A percentile compares a stretch with the other conserved stretches of the same genome.
phyloP scores from a whole-genome alignment of 2,797 vertebrate species.

The Nyctibius grandis region DNA sequence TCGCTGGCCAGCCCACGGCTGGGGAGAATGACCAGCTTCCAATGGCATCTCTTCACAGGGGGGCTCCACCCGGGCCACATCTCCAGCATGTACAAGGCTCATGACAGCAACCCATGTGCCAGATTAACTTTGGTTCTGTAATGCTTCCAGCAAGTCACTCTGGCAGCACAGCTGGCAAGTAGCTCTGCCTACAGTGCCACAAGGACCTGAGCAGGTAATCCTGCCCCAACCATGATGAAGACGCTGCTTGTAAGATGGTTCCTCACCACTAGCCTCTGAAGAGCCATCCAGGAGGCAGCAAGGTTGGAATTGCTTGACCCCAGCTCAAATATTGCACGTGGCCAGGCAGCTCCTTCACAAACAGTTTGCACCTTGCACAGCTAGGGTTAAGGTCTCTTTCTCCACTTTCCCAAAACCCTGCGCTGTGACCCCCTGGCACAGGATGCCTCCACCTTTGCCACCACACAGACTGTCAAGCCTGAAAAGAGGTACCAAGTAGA shows the following conservation, averaged over 20 bases:
- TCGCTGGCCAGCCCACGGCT: background rate
- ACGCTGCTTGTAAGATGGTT: background rate
- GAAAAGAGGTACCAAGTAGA: background rate
- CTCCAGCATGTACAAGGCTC: background rate
- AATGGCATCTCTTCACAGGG: background rate
- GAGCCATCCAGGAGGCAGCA: background rate
- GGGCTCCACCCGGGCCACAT: background rate
- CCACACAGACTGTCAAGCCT: background rate
- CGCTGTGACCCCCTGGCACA: no score
- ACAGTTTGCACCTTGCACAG: background rate
- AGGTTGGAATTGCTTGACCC: background rate
- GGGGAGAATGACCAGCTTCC: background rate
- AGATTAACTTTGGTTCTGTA: background rate
- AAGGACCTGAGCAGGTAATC: background rate
- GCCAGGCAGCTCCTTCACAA: background rate
- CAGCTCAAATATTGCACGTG: background rate
- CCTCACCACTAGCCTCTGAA: background rate
- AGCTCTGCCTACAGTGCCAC: background rate
- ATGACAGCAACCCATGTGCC: rapidly evolving
- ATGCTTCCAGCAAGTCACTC: background rate
- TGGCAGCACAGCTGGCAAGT: background rate
- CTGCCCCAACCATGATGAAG: background rate
- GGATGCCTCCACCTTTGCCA: background rate
- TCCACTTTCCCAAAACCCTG: background rate
- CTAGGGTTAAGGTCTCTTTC: background rate